A percentile compares a stretch with the other conserved stretches of the same genome.
Evolutionary conservation across 2,113 vertebrate genomes (phyloP).

Genomic region (Morphnarchus princeps): DNA sequence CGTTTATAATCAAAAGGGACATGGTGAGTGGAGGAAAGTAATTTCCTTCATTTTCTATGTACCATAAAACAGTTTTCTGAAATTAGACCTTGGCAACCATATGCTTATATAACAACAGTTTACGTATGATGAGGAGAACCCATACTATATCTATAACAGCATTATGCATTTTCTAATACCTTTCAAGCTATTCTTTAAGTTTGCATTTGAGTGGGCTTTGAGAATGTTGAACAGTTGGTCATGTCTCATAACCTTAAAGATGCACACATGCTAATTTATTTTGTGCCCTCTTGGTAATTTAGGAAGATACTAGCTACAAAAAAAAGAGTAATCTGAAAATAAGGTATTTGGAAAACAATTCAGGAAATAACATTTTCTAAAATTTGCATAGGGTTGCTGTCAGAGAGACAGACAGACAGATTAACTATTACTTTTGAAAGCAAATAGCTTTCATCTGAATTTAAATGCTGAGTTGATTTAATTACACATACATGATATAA

Average conservation of each 20-base stretch:
- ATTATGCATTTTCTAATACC: not conserved
- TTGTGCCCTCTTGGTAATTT: not conserved
- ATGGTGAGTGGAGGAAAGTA: not conserved
- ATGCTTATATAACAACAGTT: not conserved
- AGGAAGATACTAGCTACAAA: not conserved
- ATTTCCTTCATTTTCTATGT: not conserved
- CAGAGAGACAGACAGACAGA: not conserved
- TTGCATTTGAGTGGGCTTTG: not conserved
- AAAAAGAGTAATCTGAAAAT: not conserved
- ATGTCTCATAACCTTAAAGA: conserved; percentile 35
- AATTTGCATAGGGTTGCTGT: not conserved
- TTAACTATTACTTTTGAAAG: not conserved
- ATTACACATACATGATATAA: not conserved
- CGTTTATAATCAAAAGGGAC: not conserved
- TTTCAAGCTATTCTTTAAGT: not conserved
- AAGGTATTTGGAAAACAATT: not conserved
- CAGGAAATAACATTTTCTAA: not conserved
- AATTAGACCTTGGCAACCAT: not conserved
- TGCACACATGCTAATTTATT: not conserved
- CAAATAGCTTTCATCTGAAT: not conserved
- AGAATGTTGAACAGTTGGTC: conserved; percentile 29
- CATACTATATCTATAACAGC: not conserved
- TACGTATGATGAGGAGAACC: not conserved
- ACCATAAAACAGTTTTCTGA: not conserved
- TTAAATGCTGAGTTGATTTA: not conserved